Evolutionary conservation across 2,888 invertebrate genomes (phyloP), one percentile per base, ranked within the genome.

Genomic region (Noctua fimbriata): DNA sequence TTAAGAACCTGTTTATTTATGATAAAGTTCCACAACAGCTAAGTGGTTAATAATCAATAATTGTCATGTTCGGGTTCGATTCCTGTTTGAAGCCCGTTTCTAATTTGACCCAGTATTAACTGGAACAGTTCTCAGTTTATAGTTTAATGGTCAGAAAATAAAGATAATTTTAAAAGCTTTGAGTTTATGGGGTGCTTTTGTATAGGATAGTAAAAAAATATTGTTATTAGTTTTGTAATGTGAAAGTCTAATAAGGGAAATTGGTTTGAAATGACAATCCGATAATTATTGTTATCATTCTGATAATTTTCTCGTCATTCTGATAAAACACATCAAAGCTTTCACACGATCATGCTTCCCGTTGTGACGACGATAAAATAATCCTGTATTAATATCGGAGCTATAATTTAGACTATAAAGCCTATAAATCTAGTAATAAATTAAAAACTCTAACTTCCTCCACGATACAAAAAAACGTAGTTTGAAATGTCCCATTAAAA

Each of bases 1-100:
- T 60, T 70, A n/a, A 82, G 88, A 90, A 91, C 89, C 87, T 82
- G 91, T 90, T 88, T 79, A 78, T 86, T 89, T 88, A 90, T 90
- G 89, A 89, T 92, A 87, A 91, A 92, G 93, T 95, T 95, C 94
- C 93, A 93, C 94, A 91, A 91, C 91, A 84, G 89, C 73, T 88
- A 88, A 88, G 88, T 88, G 87, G 87, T 88, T 94, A 93, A 94
- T 95, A 94, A 95, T 94, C 93, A 93, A 94, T 95, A 95, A 95
- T 95, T 94, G 94, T 94, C 90, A 91, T 92, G 93, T 93, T 92
- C 91, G 88, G 89, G 92, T 94, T 92, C 89, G 91, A 91, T 93
- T 93, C 93, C 93, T 84, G 92, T 91, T 93, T 88, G 63, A 87
- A 85, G 87, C 92, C 88, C 92, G 93, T 95, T 95, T 95, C 94